Evolutionary conservation across 2,113 vertebrate species (phyloP).

Genomic region (Heloderma charlesbogerti): DNA sequence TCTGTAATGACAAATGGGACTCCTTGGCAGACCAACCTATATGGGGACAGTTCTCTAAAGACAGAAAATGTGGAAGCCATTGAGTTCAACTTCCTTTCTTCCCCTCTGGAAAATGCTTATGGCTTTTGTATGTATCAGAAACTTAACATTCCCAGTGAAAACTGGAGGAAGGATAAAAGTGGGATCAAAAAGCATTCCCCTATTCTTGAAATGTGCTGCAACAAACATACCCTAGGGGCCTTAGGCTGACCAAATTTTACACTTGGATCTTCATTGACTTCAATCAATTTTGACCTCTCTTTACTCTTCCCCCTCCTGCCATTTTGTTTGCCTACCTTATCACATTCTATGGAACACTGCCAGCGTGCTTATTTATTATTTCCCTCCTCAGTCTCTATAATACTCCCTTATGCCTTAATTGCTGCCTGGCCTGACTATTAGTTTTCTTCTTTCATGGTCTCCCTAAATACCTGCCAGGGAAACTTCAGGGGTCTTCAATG

Average conservation of each 20-base stretch:
- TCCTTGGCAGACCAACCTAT: background rate
- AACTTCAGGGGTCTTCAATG: background rate
- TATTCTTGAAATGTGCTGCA: background rate
- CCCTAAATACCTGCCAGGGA: constrained; percentile 9
- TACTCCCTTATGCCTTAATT: background rate
- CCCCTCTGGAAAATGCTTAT: constrained; percentile 1
- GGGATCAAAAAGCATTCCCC: background rate
- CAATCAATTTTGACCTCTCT: background rate
- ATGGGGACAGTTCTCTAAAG: background rate
- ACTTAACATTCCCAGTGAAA: constrained; percentile 19
- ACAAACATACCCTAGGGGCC: background rate
- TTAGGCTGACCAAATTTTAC: background rate
- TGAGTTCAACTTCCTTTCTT: background rate
- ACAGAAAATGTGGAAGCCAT: background rate
- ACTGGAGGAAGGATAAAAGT: background rate
- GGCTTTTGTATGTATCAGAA: background rate
- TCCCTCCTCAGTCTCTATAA: background rate
- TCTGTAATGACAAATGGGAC: background rate
- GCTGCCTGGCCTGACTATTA: constrained; percentile 11
- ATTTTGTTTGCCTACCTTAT: background rate
- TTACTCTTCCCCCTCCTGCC: background rate
- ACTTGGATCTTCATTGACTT: background rate
- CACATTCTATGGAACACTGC: background rate
- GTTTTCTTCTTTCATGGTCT: constrained; percentile 9
- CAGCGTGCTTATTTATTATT: background rate